These are phyloP conservation scores for Latrodectus elegans DNA, from an alignment of 2,888 invertebrate species.

Conservation along the genomic window DNA sequence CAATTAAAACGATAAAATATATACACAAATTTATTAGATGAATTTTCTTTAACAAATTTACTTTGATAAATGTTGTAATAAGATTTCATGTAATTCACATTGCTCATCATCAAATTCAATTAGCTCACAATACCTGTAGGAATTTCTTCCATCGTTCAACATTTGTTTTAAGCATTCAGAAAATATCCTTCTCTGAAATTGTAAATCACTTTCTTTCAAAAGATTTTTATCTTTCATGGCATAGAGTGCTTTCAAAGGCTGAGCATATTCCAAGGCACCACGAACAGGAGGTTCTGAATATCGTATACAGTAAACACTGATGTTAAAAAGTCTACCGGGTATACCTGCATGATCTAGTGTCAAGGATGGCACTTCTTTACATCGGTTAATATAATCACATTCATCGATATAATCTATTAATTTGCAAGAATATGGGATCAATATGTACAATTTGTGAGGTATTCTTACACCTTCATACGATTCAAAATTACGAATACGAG, in stretches of 20 bases:
- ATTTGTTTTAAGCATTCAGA: conserved; percentile 14
- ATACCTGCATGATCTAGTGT: conserved; percentile 16
- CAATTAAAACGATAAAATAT: too few relatives aligned
- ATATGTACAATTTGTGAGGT: conserved; percentile 36
- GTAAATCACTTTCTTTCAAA: conserved; percentile 13
- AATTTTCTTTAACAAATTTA: too few relatives aligned
- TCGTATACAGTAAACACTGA: conserved; percentile 30
- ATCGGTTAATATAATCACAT: conserved; percentile 9
- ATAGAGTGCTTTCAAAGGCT: conserved; percentile 29
- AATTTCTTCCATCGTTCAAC: conserved; percentile 7
- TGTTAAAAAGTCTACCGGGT: conserved; percentile 9
- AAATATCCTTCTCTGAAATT: conserved; percentile 17
- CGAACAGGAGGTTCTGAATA: neutral
- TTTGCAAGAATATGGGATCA: conserved; percentile 31
- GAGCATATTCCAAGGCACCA: conserved; percentile 46
- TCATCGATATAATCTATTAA: conserved; percentile 26
- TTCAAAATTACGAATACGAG: conserved; percentile 6
- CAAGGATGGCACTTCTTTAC: conserved; percentile 7
- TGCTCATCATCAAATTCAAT: conserved; percentile 22
- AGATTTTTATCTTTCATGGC: conserved; percentile 19
- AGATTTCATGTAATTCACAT: conserved; percentile 4
- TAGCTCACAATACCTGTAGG: conserved; percentile 21
- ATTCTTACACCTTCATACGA: conserved; percentile 6
- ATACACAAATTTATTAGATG: too few relatives aligned
- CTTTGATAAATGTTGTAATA: neutral